Percentiles rank a stretch among this genome's conserved stretches.
Evolutionary conservation across 2,888 invertebrate genomes (phyloP).

Genomic region (Aphelenchoides bicaudatus): DNA sequence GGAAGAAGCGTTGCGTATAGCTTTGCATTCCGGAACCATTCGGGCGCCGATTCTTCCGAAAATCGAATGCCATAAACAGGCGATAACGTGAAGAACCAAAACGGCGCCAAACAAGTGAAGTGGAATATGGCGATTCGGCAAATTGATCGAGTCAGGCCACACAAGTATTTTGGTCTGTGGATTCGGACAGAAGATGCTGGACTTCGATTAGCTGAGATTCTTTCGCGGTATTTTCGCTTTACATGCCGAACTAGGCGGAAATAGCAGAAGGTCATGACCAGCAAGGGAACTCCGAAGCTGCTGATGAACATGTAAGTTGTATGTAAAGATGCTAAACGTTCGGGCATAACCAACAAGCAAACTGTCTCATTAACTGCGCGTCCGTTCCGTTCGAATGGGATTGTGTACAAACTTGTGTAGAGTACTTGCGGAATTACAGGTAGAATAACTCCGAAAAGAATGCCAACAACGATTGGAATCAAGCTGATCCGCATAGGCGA

Average conservation of each 20-base stretch:
- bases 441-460: constrained; percentile 36
- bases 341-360: constrained; percentile 27
- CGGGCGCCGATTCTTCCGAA: neutral
- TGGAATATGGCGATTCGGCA: constrained; percentile 52
- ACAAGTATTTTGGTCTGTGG: constrained; percentile 48
- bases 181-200: neutral
- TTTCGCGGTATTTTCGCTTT: constrained; percentile 40
- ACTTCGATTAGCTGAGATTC: constrained; percentile 21
- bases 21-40: constrained; percentile 28
- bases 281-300: constrained; percentile 42
- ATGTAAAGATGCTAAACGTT: constrained; percentile 2
- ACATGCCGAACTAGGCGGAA: constrained; percentile 50
- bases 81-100: constrained; percentile 29
- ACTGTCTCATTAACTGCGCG: constrained; percentile 14
- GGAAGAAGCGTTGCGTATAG: constrained; percentile 49
- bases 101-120: constrained; percentile 54
- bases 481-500: constrained; percentile 39
- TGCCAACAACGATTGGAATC: constrained; percentile 39
- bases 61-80: constrained; percentile 18
- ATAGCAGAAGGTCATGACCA: constrained; percentile 50
- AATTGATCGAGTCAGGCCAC: constrained; percentile 46
- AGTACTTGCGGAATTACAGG: constrained; percentile 37
- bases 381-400: neutral
- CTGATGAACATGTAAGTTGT: constrained; percentile 45
- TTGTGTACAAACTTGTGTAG: constrained; percentile 26